These are phyloP conservation scores for Sialis lutaria DNA, from an alignment of 2,888 invertebrate species.

Conservation along the genomic window DNA sequence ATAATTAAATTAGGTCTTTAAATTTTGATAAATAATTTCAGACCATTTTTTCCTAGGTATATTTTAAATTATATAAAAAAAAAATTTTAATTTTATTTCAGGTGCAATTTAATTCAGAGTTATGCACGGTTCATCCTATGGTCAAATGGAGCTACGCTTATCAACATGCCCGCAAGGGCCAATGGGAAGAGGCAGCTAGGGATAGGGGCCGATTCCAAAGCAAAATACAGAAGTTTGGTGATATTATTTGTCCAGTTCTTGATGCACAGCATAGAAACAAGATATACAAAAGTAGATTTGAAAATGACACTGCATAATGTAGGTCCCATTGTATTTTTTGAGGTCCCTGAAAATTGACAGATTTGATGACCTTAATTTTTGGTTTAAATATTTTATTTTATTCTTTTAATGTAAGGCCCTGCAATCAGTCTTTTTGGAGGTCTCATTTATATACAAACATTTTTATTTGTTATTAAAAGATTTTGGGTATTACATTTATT, in stretches of 20 bases:
- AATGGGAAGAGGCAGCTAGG: conserved; percentile 34
- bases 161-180: conserved; percentile 32
- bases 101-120: conserved; percentile 30
- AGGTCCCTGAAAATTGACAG: no score
- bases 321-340: no score
- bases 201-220: conserved; percentile 31
- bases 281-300: conserved; percentile 25
- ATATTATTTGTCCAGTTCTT: conserved; percentile 25
- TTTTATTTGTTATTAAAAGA: no score
- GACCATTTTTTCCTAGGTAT: conserved; percentile 4
- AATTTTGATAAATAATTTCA: conserved; percentile 1
- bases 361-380: no score
- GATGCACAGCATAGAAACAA: conserved; percentile 24
- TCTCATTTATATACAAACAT: no score
- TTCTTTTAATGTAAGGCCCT: no score
- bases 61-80: no score
- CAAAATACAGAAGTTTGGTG: conserved; percentile 22
- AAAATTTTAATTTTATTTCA: conserved; percentile 15
- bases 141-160: conserved; percentile 35
- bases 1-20: no score
- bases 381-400: no score
- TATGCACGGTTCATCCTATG: conserved; percentile 28
- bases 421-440: no score
- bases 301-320: background rate
- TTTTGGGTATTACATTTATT: no score